Evolutionary conservation across 2,797 vertebrate genomes (phyloP).

Genomic region (Falco berigora): DNA sequence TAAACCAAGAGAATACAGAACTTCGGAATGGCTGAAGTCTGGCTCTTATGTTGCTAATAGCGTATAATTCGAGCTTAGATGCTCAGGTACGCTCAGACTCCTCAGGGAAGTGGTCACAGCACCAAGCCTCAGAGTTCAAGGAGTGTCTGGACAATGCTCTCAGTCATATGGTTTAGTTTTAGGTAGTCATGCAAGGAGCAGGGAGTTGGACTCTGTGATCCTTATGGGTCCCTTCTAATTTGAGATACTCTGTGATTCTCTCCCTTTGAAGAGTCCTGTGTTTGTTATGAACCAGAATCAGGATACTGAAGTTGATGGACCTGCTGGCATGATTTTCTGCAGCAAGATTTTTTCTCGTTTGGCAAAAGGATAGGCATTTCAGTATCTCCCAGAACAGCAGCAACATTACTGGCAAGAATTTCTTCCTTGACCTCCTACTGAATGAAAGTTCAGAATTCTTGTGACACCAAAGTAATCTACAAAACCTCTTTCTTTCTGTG

Average conservation of each 20-base stretch:
- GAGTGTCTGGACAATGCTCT: background rate
- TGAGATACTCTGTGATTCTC: background rate
- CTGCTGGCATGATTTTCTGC: background rate
- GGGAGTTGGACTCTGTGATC: background rate
- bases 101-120: accelerated
- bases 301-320: background rate
- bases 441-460: background rate
- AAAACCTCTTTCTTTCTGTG: background rate
- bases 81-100: background rate
- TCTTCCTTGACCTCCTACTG: background rate
- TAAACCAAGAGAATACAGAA: background rate
- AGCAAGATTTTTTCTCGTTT: background rate
- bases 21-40: background rate
- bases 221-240: background rate
- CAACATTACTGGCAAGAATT: background rate
- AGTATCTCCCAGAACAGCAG: background rate
- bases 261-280: background rate
- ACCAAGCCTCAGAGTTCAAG: background rate
- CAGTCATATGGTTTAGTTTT: background rate
- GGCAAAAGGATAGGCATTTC: background rate
- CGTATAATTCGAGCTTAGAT: background rate
- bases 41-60: background rate
- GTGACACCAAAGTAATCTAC: background rate
- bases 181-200: background rate
- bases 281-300: background rate